These are phyloP conservation scores for Teleiodes luculella DNA, from an alignment of 2,888 invertebrate species.

Conservation along the genomic window DNA sequence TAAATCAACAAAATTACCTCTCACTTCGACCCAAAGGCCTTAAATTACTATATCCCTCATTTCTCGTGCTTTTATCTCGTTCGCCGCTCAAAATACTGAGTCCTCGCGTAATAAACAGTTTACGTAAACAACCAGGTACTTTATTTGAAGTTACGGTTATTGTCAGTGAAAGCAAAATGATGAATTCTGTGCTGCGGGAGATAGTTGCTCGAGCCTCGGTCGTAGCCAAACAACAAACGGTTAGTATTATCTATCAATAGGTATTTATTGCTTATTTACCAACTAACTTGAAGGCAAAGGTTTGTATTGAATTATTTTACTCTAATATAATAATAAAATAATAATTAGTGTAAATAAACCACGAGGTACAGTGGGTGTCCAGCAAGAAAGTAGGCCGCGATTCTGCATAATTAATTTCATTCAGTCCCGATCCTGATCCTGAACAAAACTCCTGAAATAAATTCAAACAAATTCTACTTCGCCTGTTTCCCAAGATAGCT, in stretches of 20 bases:
- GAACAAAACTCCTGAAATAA: too few relatives aligned
- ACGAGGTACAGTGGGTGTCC: too few relatives aligned
- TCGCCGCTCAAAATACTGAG: conserved; percentile 16
- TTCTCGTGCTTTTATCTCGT: conserved; percentile 23
- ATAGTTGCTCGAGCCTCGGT: conserved; percentile 61
- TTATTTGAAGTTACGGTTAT: conserved; percentile 29
- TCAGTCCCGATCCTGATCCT: too few relatives aligned
- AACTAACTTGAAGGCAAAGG: neutral
- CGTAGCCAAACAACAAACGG: conserved; percentile 57
- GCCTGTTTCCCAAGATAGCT: too few relatives aligned
- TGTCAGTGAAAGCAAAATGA: conserved; percentile 55
- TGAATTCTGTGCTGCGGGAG: conserved; percentile 60
- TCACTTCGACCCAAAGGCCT: conserved; percentile 31
- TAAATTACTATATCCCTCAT: conserved; percentile 22
- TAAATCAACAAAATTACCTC: conserved; percentile 42
- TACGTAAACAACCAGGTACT: conserved; percentile 17
- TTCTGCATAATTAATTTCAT: too few relatives aligned
- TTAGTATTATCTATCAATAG: conserved; percentile 35
- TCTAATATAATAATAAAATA: neutral
- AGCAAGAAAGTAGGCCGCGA: too few relatives aligned
- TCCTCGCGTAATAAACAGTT: conserved; percentile 25
- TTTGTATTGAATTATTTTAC: neutral
- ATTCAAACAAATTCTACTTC: too few relatives aligned
- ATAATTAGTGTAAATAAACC: too few relatives aligned
- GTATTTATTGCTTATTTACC: neutral